These are phyloP conservation scores for Ahaetulla prasina DNA, from an alignment of 2,113 vertebrate genomes.

Conservation along the genomic window DNA sequence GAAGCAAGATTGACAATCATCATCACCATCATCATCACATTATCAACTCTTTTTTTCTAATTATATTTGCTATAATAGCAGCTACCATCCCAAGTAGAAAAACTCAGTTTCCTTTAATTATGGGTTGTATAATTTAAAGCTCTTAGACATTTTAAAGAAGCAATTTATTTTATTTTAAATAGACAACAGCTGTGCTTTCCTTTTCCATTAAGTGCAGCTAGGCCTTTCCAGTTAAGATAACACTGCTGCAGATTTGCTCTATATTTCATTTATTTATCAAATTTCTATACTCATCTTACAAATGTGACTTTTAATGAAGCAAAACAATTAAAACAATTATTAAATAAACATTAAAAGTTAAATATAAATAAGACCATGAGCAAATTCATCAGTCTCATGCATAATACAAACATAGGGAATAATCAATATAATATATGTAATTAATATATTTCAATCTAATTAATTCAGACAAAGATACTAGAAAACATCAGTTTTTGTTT, in stretches of 20 bases:
- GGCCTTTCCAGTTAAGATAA: background rate
- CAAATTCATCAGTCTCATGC: background rate
- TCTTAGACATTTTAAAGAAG: background rate
- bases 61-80: background rate
- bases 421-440: background rate
- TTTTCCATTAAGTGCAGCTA: background rate
- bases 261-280: background rate
- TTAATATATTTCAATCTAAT: background rate
- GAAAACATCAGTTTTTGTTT: background rate
- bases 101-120: background rate
- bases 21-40: background rate
- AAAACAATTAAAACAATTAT: background rate
- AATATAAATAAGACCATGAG: background rate
- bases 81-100: background rate
- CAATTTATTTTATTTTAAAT: background rate
- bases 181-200: background rate
- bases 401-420: background rate
- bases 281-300: background rate
- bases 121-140: background rate
- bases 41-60: background rate
- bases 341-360: background rate
- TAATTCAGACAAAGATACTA: background rate
- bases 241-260: background rate
- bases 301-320: background rate
- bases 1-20: background rate